Base-by-base conservation (phyloP, 1,140 invertebrate species). In the Zaprionus ghesquierei region DNA sequence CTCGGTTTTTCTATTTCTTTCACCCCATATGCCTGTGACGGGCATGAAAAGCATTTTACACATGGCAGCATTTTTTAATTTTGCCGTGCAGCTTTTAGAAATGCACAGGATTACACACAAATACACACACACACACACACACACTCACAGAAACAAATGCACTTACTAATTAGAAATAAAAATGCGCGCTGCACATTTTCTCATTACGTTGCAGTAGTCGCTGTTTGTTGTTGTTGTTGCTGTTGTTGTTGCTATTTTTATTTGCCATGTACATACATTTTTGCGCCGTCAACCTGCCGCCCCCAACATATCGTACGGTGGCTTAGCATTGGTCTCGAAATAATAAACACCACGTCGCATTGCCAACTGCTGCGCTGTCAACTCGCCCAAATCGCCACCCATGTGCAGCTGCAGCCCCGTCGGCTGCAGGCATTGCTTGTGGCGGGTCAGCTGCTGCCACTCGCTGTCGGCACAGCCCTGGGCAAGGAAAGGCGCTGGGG, bases 21-120 rank as follows among this genome's bases (percentile, higher is more conserved):
- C n/a, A 15, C 35, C 35, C 35, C 35, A 41, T 65, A 41, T 65
- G 61, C 15, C 76, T 77, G 76, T 77, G 69, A 82, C 77, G 74
- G 73, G 73, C 84, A 87, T 89, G 84, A 89, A 89, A 89, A 89
- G 89, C 89, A 86, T 90, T 90, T 90, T 85, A 90, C 89, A 90
- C 89, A 90, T 90, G 89, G 84, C 81, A 90, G 89, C 89, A 69
- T 90, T 90, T 90, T 90, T 90, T 90, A 90, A 90, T 90, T 90
- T 86, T 90, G 71, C 89, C 73, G 73, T 70, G 64, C 84, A 70
- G 81, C 81, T 86, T 75, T 90, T 76, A 90, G 78, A 84, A 90
- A 90, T 90, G 70, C 66, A 35, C 54, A 53, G 31, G 22, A 63
- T 46, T 51, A 44, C 63, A 77, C 61, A 46, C 31, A 46, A 20